Evolutionary conservation across 1,140 invertebrate species (phyloP), one percentile per base, ranked within the genome.

Genomic region (Caenorhabditis elegans): DNA sequence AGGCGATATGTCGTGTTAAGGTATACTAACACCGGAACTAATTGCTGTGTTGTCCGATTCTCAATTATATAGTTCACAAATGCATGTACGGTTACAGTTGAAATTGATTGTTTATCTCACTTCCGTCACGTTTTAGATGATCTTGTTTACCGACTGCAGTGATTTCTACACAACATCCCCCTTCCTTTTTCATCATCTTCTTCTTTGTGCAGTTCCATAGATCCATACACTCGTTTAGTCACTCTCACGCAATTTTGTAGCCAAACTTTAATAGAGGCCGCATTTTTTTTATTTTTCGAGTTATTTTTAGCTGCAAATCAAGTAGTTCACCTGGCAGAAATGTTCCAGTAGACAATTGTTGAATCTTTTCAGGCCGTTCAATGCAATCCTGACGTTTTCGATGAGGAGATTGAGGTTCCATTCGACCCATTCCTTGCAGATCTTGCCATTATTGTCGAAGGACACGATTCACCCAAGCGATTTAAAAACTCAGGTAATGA

Each of bases 351-450:
- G 8, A 3, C 10, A 36, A 24, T 0, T 17, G 2, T n/a, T 22
- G 2, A n/a, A 39, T 70, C 5, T 43, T 43, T 70, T 39, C 60
- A 70, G 60, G 60, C 34, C 17, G 60, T 70, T 26, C 60, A 70
- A 70, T 70, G 60, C n/a, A 70, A 70, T 39, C 60, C 60, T 13
- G 60, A 70, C n/a, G 34, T 43, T 6, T 70, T 70, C 60, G 31
- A 70, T 39, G 60, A 70, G 22, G 34, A 70, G 8, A 70, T 11
- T 17, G 60, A 70, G 1, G 78, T 79, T 1, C 78, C 78, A 4
- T 79, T 79, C 49, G 78, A 79, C 55, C 78, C 78, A 26, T 79
- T 60, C 48, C 55, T 79, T 24, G 36, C 51, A 13, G 78, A 79
- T 39, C 78, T 79, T n/a, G 55, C 51, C 22, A 36, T 79, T 43